phyloP scores from a whole-genome alignment of 2,888 invertebrate species.

The Chymomyza procnemis region DNA sequence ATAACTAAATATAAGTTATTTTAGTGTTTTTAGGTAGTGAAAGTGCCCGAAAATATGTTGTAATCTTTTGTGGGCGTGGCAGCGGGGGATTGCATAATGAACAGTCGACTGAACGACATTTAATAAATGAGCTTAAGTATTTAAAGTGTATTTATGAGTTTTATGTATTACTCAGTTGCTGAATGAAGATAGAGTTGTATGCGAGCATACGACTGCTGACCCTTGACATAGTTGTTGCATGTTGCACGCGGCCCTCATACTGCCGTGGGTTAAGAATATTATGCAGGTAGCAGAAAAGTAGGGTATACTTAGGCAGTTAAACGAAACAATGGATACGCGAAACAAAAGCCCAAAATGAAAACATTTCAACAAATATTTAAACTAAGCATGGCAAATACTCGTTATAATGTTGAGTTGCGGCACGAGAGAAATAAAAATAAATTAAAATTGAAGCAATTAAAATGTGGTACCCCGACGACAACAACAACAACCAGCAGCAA shows the following conservation, averaged over 20 bases:
- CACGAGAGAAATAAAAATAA: conserved; percentile 45
- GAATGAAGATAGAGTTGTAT: not conserved
- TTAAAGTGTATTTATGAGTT: not conserved
- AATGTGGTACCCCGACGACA: conserved; percentile 41
- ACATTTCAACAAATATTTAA: conserved; percentile 14
- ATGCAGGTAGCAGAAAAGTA: conserved; percentile 65
- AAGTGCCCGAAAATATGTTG: conserved; percentile 42
- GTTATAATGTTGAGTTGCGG: conserved; percentile 17
- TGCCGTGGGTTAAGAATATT: conserved; percentile 5
- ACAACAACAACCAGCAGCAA: conserved; percentile 26
- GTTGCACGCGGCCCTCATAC: conserved; percentile 8
- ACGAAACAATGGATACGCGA: not conserved
- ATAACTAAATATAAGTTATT: conserved; percentile 67
- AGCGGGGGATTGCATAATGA: not conserved
- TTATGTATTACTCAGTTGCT: not conserved
- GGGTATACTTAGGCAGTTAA: conserved; percentile 29
- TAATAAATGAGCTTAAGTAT: not conserved
- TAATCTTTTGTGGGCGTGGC: conserved; percentile 6
- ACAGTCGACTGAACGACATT: not conserved
- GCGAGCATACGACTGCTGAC: conserved; percentile 16
- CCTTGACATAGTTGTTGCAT: conserved; percentile 26
- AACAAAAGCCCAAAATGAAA: conserved; percentile 12
- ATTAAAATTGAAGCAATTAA: conserved; percentile 68
- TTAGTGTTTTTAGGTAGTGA: conserved; percentile 69
- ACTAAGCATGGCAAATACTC: conserved; percentile 37